phyloP scores from a whole-genome alignment of 2,888 invertebrate species.

The Metacarcinus magister region DNA sequence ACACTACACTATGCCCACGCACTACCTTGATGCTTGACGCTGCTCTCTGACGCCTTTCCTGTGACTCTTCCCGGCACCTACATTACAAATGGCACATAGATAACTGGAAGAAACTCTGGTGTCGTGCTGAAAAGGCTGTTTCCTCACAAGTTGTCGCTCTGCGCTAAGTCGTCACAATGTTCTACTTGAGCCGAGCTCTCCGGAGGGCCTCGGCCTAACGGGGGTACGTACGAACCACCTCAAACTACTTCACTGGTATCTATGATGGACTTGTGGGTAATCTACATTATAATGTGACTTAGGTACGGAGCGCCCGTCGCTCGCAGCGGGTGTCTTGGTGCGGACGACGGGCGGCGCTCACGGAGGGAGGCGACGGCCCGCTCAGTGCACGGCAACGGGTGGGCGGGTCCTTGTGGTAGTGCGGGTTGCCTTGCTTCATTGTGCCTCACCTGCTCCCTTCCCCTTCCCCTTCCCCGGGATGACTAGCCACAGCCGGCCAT shows the following conservation, averaged over 20 bases:
- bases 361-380: conserved; percentile 8
- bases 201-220: conserved; percentile 34
- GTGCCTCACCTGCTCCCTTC: background rate
- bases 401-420: background rate
- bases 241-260: background rate
- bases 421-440: background rate
- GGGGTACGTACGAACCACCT: background rate
- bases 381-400: background rate
- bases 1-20: background rate
- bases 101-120: conserved; percentile 45
- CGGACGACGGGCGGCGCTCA: background rate
- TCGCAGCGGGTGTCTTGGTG: conserved; percentile 35
- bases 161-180: conserved; percentile 18
- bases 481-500: background rate
- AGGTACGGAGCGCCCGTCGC: conserved; percentile 22
- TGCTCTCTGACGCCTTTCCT: conserved; percentile 22
- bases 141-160: background rate
- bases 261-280: conserved; percentile 29
- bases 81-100: conserved; percentile 45
- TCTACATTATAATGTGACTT: background rate
- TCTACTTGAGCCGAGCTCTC: conserved; percentile 27
- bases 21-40: background rate
- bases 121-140: conserved; percentile 47
- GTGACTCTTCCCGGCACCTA: conserved; percentile 38
- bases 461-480: background rate